Base-by-base conservation (phyloP, 2,888 invertebrate genomes). In the Campoplex nolae region DNA sequence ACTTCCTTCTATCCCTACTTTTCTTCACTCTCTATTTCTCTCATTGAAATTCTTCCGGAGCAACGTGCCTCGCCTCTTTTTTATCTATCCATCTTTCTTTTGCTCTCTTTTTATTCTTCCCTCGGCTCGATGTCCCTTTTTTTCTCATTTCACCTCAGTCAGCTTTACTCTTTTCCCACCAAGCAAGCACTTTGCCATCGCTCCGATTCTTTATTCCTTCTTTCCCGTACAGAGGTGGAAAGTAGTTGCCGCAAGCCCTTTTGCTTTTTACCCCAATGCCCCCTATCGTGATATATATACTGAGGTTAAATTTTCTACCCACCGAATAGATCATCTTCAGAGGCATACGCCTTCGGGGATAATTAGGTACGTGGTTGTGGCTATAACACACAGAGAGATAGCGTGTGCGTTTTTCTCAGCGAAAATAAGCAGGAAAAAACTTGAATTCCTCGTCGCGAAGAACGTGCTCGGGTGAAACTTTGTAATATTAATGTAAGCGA, bases 261-360 rank as follows among this genome's bases (percentile, higher is more conserved):
- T 77, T 77, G 73, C 84, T 86, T 86, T 81, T 84, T 68, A 48
- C 54, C 56, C 58, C 77, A 38, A 77, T 23, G 28, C 58, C 51
- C 62, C 54, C 76, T 62, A 62, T 48, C 67, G 68, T 76, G 8
- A 74, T 85, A 83, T 85, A 83, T 81, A 80, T 77, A 73, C 62
- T 75, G 54, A 62, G 65, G 54, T 45, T 13, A 90, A 91, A 90
- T 91, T 91, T 89, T 90, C 89, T 90, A 89, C 91, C 83, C 88
- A 80, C 89, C 91, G 90, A 92, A 93, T 93, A 93, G 93, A 93
- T 93, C 93, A 93, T 93, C 93, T 93, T 93, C 92, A 92, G 90
- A 88, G 89, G 90, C 92, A 90, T 82, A 89, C 91, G 90, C 91
- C 91, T 91, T 90, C 89, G 92, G 92, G 92, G 90, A 93, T 93